Evolutionary conservation across 2,797 vertebrate genomes (phyloP).

Genomic region (Hoplostethus mediterraneus): DNA sequence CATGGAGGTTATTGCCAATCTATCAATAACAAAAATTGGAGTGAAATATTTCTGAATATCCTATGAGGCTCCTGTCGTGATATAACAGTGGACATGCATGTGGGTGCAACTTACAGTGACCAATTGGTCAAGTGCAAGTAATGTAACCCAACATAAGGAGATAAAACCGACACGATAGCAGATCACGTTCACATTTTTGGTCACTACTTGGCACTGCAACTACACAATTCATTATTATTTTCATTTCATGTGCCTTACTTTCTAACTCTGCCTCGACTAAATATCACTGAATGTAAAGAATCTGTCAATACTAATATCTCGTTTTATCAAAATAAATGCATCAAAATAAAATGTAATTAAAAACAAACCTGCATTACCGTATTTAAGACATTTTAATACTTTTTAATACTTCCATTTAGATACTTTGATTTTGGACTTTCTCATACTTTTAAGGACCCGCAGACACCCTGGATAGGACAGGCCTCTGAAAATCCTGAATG

Average conservation of each 20-base stretch:
- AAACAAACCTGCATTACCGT: too few species aligned
- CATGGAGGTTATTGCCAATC: too few species aligned
- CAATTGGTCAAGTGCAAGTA: conserved; percentile 6
- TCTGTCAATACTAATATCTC: too few species aligned
- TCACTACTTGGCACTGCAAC: too few species aligned
- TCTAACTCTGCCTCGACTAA: not conserved
- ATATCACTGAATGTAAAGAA: not conserved
- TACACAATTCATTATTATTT: not conserved
- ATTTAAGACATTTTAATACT: too few species aligned
- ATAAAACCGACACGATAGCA: not conserved
- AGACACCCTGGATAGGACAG: not conserved
- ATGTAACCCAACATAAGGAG: conserved; percentile 7
- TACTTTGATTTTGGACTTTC: conserved; percentile 5
- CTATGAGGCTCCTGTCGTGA: not conserved
- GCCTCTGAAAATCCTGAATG: conserved; percentile 33
- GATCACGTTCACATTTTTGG: too few species aligned
- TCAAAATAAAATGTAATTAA: too few species aligned
- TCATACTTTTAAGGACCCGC: conserved; percentile 15
- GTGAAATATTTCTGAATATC: too few species aligned
- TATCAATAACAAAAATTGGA: too few species aligned
- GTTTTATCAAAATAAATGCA: too few species aligned
- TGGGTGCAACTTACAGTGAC: not conserved
- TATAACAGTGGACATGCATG: not conserved
- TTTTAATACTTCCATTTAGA: conserved; percentile 22
- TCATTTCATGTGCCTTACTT: not conserved